These are phyloP conservation scores for Dicyrtoma fusca DNA, from an alignment of 2,888 invertebrate species.

Conservation along the genomic window DNA sequence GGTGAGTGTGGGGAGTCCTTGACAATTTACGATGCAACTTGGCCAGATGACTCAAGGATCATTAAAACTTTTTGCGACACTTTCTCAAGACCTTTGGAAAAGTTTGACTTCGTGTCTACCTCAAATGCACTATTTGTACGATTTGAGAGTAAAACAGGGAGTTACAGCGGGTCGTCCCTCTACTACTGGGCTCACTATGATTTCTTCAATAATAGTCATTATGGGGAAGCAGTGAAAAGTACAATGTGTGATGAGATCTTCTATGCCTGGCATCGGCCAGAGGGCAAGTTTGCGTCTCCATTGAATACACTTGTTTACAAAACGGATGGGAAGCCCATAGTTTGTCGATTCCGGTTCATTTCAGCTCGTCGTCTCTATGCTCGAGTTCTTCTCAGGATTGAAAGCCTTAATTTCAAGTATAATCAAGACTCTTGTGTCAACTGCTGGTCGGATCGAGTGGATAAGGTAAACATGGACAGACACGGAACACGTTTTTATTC, in stretches of 20 bases:
- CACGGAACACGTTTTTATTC: slow-evolving; percentile 68
- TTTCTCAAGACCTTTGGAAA: slow-evolving; percentile 89
- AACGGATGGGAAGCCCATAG: slow-evolving; percentile 69
- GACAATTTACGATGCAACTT: slow-evolving; percentile 84
- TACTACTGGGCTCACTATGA: slow-evolving; percentile 95
- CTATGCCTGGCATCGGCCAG: slow-evolving; percentile 77
- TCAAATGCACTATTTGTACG: slow-evolving; percentile 83
- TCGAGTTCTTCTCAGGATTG: slow-evolving; percentile 75
- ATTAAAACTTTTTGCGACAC: slow-evolving; percentile 95
- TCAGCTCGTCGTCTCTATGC: slow-evolving; percentile 81
- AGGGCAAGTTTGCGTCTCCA: slow-evolving; percentile 77
- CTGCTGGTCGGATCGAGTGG: slow-evolving; percentile 83
- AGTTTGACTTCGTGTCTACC: slow-evolving; percentile 87
- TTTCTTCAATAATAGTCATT: slow-evolving; percentile 87
- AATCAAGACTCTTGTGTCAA: slow-evolving; percentile 79
- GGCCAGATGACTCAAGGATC: slow-evolving; percentile 84
- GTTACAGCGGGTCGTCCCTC: slow-evolving; percentile 76
- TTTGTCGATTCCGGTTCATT: slow-evolving; percentile 80
- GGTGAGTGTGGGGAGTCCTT: slow-evolving; percentile 89
- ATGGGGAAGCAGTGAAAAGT: slow-evolving; percentile 78
- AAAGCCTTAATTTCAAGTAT: slow-evolving; percentile 81
- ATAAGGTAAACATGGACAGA: slow-evolving; percentile 70
- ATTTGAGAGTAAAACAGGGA: slow-evolving; percentile 89
- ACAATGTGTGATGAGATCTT: slow-evolving; percentile 87
- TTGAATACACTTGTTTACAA: slow-evolving; percentile 87